Evolutionary conservation across 2,888 invertebrate species (phyloP), one percentile per base, ranked within the genome.

Genomic region (Hyposoter didymator): DNA sequence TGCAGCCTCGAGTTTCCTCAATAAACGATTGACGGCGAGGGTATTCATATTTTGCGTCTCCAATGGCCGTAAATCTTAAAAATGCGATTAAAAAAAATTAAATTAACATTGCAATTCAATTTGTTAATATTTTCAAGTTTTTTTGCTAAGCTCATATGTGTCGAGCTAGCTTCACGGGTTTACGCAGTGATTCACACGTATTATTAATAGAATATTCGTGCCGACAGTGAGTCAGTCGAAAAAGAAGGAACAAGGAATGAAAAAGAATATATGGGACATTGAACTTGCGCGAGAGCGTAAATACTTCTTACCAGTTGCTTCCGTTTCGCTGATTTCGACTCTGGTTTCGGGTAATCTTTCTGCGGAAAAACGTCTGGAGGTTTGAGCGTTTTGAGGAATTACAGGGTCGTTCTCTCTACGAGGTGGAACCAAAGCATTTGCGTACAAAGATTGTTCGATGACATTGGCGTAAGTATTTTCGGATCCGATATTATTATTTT

Each of bases 1-100:
- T 1, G 97, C 97, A 79, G 95, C 95, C 93, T 98, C 97, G 78
- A 98, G 94, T 92, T 96, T 95, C 92, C 95, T 95, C 88, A 97
- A 94, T 87, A 97, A 93, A 90, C 95, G 94, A 92, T 95, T 96
- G 74, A 96, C 95, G 82, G 96, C 95, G 87, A 96, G 91, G 1
- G 96, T 96, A 90, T 95, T 95, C 89, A 95, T 95, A 87, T 94
- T 94, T 66, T 84, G 89, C 19, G 78, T 74, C 12, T 86, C 81
- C 17, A 59, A 59, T 2, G 74, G 87, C 45, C 76, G 81, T 59
- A 62, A 70, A 82, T 39, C 69, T 64, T 82, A 70, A 66, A 47
- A 52, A 67, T 72, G 28, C 0, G 28, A 67, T 35, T 35, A 12
- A 28, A 49, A 73, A 28, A 28, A 81, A 74, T 49, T 1, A 49